Base-by-base conservation (phyloP, 2,888 invertebrate species). In the Ophion obscuratus region DNA sequence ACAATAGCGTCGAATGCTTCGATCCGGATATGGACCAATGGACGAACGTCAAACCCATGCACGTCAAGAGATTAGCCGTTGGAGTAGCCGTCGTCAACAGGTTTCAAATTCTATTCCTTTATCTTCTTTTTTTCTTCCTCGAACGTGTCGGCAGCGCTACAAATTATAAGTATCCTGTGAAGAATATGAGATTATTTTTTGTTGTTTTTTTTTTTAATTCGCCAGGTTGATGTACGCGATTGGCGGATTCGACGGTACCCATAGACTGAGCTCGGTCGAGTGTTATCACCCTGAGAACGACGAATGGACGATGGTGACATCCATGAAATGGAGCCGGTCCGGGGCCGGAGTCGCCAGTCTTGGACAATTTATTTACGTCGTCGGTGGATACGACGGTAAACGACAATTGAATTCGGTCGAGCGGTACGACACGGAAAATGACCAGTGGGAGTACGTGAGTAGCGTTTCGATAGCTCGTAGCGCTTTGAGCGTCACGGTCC, bases 231-330 rank as follows among this genome's bases (percentile, higher is more conserved):
- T 97, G 87, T 97, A 97, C 94, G 98, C 98, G 0, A 97, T 98
- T 70, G 98, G 98, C 74, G 98, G 98, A 0, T 98, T 97, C 93
- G 98, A 99, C 94, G 98, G 99, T 36, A 95, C 95, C 20, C 95
- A 97, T 44, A 95, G 98, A 53, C 95, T 98, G 83, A 95, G 95
- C 89, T 97, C 97, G 57, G 97, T 97, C 0, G 99, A 99, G 95
- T 98, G 98, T 94, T 99, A 98, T 94, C 98, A 98, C 94, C 98
- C 99, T 0, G 99, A 99, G 94, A 97, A 97, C 93, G 97, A 98
- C 93, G 96, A 96, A 90, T 99, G 99, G 99, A 96, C 96, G 1
- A 96, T 96, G 92, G 96, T 98, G 85, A 96, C 97, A 20, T 95
- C 97, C 0, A 97, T 98, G 97, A 95, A 96, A 83, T 95, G 96